A percentile compares a stretch with the other conserved stretches of the same genome.
Evolutionary conservation across 2,888 invertebrate species (phyloP).

Genomic region (Erebia palarica): DNA sequence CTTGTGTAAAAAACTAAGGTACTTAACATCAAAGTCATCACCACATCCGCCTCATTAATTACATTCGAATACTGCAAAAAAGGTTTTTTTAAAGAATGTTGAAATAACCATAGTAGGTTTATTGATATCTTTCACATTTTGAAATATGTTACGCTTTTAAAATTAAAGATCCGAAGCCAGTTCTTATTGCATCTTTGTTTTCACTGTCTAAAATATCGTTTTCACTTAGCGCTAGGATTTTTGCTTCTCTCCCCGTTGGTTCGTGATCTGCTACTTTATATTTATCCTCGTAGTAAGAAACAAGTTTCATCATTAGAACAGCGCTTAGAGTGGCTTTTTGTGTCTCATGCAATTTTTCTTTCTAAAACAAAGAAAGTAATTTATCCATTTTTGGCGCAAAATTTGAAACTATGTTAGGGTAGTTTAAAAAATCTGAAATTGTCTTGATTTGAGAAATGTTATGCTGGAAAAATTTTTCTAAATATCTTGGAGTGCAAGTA

Average conservation of each 20-base stretch:
- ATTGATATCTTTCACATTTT: not conserved
- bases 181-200: constrained; percentile 15
- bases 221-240: constrained; percentile 17
- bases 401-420: not conserved
- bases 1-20: too few relatives aligned
- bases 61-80: not conserved
- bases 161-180: constrained; percentile 9
- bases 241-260: constrained; percentile 33
- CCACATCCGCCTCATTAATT: constrained; percentile 1
- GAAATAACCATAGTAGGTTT: not conserved
- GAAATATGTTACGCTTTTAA: constrained; percentile 16
- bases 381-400: constrained; percentile 6
- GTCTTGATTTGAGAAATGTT: not conserved
- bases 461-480: not conserved
- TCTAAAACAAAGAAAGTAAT: constrained; percentile 20
- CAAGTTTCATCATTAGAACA: constrained; percentile 65
- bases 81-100: not conserved
- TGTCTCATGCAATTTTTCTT: constrained; percentile 19
- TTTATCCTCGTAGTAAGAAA: constrained; percentile 67
- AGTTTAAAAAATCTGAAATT: not conserved
- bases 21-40: not conserved
- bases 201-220: constrained; percentile 20
- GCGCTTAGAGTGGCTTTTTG: constrained; percentile 53
- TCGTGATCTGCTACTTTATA: constrained; percentile 52
- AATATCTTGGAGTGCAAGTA: not conserved